These are phyloP conservation scores for Volucella inanis DNA, from an alignment of 2,888 invertebrate genomes.

Conservation along the genomic window DNA sequence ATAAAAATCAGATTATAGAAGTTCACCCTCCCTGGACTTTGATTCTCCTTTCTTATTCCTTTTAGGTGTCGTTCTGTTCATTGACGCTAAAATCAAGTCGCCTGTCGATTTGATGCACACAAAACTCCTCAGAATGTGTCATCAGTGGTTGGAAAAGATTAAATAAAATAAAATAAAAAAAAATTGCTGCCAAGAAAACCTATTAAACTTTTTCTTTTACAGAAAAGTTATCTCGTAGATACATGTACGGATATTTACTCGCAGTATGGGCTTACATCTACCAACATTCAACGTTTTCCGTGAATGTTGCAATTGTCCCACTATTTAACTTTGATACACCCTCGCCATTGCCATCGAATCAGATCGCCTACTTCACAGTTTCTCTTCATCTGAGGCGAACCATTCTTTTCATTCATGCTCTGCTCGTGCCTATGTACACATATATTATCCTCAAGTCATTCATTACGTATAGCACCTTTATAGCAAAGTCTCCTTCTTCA, in stretches of 20 bases:
- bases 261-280: neutral
- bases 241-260: neutral
- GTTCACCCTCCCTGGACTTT: too few species aligned
- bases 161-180: too few species aligned
- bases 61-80: too few species aligned
- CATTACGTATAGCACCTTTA: conserved; percentile 18
- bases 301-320: conserved; percentile 54
- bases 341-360: neutral
- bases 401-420: conserved; percentile 22
- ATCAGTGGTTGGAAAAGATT: too few species aligned
- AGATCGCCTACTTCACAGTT: neutral
- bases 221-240: conserved; percentile 6
- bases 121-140: too few species aligned
- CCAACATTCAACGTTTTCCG: conserved; percentile 26
- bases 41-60: too few species aligned
- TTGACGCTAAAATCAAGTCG: too few species aligned
- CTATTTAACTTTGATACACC: conserved; percentile 34
- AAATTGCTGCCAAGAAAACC: neutral
- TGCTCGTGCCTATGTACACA: too few species aligned
- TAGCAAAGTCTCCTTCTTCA: neutral
- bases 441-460: conserved; percentile 33
- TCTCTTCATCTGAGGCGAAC: neutral
- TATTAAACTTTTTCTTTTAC: conserved; percentile 10
- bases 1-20: too few species aligned
- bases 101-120: too few species aligned